Evolutionary conservation across 2,113 vertebrate species (phyloP).

Genomic region (Cyanoramphus novaezelandiae): DNA sequence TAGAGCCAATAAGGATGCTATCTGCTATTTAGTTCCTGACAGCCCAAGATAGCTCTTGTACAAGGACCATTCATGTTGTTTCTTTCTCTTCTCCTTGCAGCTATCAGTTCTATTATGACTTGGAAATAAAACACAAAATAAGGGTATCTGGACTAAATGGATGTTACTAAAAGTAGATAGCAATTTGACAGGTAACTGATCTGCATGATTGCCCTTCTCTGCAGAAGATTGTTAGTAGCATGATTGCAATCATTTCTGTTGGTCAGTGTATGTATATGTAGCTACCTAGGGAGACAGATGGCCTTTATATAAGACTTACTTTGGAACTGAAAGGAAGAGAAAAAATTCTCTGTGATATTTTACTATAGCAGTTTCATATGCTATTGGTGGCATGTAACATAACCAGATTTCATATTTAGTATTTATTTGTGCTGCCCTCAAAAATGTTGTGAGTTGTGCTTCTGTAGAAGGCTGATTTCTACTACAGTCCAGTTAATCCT

Average conservation of each 20-base stretch:
- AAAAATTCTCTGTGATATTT: not conserved
- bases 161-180: not conserved
- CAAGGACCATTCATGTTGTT: not conserved
- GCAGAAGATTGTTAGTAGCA: not conserved
- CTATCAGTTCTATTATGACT: not conserved
- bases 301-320: not conserved
- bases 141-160: not conserved
- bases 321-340: not conserved
- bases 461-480: not conserved
- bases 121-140: not conserved
- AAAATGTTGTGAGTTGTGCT: not conserved
- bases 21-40: not conserved
- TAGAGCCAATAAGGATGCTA: not conserved
- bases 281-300: not conserved
- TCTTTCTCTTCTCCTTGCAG: not conserved
- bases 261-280: not conserved
- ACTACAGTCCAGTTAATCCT: not conserved
- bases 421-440: not conserved
- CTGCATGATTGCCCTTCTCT: not conserved
- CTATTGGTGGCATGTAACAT: not conserved
- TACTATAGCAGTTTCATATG: not conserved
- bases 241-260: constrained; percentile 18
- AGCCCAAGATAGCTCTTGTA: not conserved
- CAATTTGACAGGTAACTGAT: not conserved
- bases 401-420: not conserved